Conservation (phyloP, 1,140 invertebrate genomes). For the Bombus fervidus region DNA sequence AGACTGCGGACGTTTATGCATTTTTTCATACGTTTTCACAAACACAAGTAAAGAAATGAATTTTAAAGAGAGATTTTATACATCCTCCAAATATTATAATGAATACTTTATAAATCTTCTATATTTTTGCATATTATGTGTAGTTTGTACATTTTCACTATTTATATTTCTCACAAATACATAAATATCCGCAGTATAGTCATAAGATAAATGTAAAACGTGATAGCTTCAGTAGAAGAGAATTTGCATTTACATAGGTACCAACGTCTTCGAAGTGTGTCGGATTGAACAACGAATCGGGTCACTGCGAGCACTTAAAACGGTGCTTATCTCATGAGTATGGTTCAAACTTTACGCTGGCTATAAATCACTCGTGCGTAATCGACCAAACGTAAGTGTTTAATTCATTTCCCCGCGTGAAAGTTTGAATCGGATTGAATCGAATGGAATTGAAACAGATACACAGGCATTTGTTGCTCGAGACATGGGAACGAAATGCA, state of each 20-base stretch:
- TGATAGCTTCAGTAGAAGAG: neutral
- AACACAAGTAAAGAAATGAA: too few species aligned
- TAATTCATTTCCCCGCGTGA: neutral
- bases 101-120: too few species aligned
- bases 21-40: too few species aligned
- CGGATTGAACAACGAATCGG: conserved; percentile 84
- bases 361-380: conserved; percentile 86
- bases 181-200: neutral
- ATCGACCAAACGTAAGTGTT: conserved; percentile 84
- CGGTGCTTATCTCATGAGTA: conserved; percentile 86
- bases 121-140: too few species aligned
- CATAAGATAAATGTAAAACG: neutral
- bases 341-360: conserved; percentile 82
- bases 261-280: conserved; percentile 75
- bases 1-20: too few species aligned
- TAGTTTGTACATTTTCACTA: too few species aligned
- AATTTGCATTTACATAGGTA: neutral
- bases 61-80: too few species aligned
- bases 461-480: conserved; percentile 86
- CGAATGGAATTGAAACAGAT: conserved; percentile 71
- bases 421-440: conserved; percentile 17
- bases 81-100: too few species aligned
- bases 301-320: conserved; percentile 86
- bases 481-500: conserved; percentile 69
- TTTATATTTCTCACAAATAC: neutral